Percentiles rank a stretch among this genome's conserved stretches.
These are phyloP conservation scores for Gonioctena quinquepunctata DNA, from an alignment of 1,140 invertebrate species.

Conservation along the genomic window DNA sequence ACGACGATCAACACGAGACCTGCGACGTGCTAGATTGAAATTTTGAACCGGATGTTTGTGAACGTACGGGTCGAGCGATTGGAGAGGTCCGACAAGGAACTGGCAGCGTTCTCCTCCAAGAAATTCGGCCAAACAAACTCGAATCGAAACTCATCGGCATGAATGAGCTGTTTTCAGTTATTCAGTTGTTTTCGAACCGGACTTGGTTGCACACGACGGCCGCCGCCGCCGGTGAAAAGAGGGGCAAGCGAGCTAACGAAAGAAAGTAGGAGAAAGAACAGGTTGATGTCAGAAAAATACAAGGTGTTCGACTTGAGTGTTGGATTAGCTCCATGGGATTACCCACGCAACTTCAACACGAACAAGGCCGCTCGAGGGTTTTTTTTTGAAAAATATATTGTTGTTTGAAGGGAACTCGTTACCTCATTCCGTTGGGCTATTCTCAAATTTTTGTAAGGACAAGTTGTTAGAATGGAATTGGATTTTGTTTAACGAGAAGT, in stretches of 20 bases:
- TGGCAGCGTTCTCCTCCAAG: neutral
- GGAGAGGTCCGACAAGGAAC: constrained; percentile 8
- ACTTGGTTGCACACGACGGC: neutral
- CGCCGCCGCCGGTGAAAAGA: neutral
- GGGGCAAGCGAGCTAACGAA: neutral
- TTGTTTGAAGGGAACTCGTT: no score
- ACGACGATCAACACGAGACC: neutral
- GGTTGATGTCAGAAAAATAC: constrained; percentile 6
- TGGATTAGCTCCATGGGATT: neutral
- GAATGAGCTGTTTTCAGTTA: constrained; percentile 10
- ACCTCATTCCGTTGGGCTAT: no score
- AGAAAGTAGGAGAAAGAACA: constrained; percentile 23
- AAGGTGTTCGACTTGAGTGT: neutral
- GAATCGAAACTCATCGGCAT: neutral
- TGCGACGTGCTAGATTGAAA: constrained; percentile 10
- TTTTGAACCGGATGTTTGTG: constrained; percentile 20
- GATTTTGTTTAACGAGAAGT: no score
- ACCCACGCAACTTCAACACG: neutral
- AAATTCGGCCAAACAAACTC: constrained; percentile 18
- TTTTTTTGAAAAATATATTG: no score
- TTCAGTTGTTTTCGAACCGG: constrained; percentile 15
- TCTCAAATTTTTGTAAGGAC: no score
- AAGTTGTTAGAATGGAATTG: no score
- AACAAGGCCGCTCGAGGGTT: no score
- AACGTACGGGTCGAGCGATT: neutral